Percentiles rank a stretch among this genome's conserved stretches.
These are phyloP conservation scores for Melopsittacus undulatus DNA, from an alignment of 2,797 vertebrate species.

Conservation along the genomic window DNA sequence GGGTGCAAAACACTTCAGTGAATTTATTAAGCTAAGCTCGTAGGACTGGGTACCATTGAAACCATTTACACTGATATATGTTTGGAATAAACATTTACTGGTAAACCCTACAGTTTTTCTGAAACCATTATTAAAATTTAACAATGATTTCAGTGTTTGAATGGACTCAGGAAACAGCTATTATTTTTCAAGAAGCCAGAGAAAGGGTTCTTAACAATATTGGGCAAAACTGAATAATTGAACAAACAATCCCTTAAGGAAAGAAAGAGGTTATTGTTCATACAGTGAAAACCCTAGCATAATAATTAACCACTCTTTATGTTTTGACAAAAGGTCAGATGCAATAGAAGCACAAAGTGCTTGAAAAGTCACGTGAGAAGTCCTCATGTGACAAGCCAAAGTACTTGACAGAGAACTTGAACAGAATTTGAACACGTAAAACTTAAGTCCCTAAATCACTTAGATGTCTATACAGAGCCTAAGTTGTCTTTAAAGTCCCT, in stretches of 20 bases:
- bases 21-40: not conserved
- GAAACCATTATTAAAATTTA: constrained; percentile 49
- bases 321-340: constrained; percentile 19
- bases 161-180: constrained; percentile 57
- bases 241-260: constrained; percentile 48
- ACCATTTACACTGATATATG: not conserved
- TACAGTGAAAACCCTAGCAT: not conserved
- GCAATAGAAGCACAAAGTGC: not conserved
- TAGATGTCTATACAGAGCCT: not conserved
- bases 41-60: not conserved
- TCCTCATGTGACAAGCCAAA: not conserved
- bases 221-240: constrained; percentile 38
- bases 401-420: not conserved
- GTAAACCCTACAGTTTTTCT: not conserved
- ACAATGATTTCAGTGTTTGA: constrained; percentile 51
- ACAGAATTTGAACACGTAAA: not conserved
- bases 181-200: constrained; percentile 52
- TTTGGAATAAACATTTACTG: not conserved
- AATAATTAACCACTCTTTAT: constrained; percentile 54
- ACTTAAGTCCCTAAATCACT: not conserved
- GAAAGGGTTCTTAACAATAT: constrained; percentile 63
- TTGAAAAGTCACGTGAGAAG: not conserved
- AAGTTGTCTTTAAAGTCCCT: not conserved
- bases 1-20: not conserved
- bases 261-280: constrained; percentile 59